A percentile compares a stretch with the other conserved stretches of the same genome.
These are phyloP conservation scores for Coenonympha arcania DNA, from an alignment of 2,888 invertebrate species.

Conservation along the genomic window DNA sequence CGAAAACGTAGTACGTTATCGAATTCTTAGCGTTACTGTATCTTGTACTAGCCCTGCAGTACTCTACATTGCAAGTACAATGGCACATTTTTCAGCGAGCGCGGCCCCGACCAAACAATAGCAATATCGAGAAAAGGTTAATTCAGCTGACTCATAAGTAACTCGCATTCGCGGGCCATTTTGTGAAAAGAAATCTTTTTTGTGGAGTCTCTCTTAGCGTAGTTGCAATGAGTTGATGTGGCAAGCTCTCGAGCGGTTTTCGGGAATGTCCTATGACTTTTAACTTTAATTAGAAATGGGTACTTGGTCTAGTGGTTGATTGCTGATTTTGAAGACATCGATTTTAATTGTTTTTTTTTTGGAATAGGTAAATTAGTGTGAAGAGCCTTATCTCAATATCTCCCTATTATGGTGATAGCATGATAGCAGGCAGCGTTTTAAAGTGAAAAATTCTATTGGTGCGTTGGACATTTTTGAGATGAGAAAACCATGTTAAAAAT, in stretches of 20 bases:
- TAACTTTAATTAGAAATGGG: neutral
- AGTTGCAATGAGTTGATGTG: conserved; percentile 25
- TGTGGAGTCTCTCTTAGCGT: conserved; percentile 26
- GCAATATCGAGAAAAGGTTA: conserved; percentile 22
- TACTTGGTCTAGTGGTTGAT: neutral
- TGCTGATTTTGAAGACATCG: neutral
- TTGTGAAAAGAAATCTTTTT: conserved; percentile 27
- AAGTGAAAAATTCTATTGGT: no score
- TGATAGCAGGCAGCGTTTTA: no score
- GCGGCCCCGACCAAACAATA: conserved; percentile 15
- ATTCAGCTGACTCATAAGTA: conserved; percentile 22
- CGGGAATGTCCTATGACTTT: neutral
- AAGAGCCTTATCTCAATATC: no score
- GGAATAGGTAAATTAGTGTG: no score
- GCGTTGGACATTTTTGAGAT: no score
- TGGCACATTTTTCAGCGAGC: conserved; percentile 1
- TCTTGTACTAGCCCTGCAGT: neutral
- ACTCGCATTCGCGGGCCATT: conserved; percentile 21
- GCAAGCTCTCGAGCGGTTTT: neutral
- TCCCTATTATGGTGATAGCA: no score
- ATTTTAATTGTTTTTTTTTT: no score
- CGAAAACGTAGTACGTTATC: no score
- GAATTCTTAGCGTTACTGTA: no score
- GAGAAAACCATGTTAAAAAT: no score
- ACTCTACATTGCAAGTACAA: conserved; percentile 1